A percentile compares a stretch with the other conserved stretches of the same genome.
Conservation (phyloP, 2,888 invertebrate genomes). For the Chaetoderma sp. region DNA sequence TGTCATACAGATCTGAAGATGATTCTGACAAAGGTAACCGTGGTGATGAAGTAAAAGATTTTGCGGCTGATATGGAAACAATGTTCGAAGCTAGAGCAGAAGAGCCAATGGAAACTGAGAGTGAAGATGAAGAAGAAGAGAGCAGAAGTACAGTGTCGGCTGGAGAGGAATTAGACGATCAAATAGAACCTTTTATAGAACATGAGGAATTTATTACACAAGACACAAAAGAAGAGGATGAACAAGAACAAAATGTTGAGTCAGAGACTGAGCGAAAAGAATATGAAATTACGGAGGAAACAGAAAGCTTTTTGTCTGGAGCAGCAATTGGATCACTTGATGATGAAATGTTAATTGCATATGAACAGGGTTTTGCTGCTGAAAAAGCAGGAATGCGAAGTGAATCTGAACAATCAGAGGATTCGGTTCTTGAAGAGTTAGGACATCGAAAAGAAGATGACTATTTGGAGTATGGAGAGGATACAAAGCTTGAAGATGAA, state of each 20-base stretch:
- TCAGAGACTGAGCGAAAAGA: conserved; percentile 4
- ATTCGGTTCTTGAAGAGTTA: too few species aligned
- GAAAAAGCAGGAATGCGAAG: too few species aligned
- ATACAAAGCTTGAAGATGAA: too few species aligned
- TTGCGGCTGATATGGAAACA: conserved; percentile 67
- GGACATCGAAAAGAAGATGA: too few species aligned
- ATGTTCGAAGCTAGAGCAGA: conserved; percentile 25
- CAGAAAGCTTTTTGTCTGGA: conserved; percentile 8
- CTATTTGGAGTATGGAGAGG: too few species aligned
- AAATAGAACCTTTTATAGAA: conserved; percentile 28
- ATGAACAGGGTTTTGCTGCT: background rate
- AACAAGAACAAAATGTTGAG: conserved; percentile 7
- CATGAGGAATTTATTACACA: conserved; percentile 32
- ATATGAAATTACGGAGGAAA: background rate
- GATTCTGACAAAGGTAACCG: too few species aligned
- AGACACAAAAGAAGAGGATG: conserved; percentile 27
- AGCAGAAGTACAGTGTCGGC: conserved; percentile 20
- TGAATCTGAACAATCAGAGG: too few species aligned
- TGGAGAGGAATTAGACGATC: conserved; percentile 35
- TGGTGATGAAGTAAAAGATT: too few species aligned
- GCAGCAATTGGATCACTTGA: background rate
- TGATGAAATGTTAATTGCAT: background rate
- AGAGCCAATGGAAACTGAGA: conserved; percentile 20
- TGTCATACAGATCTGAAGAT: too few species aligned
- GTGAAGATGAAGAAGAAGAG: too few species aligned